Conservation (phyloP, 2,888 invertebrate species). For the Euplagia quadripunctaria region DNA sequence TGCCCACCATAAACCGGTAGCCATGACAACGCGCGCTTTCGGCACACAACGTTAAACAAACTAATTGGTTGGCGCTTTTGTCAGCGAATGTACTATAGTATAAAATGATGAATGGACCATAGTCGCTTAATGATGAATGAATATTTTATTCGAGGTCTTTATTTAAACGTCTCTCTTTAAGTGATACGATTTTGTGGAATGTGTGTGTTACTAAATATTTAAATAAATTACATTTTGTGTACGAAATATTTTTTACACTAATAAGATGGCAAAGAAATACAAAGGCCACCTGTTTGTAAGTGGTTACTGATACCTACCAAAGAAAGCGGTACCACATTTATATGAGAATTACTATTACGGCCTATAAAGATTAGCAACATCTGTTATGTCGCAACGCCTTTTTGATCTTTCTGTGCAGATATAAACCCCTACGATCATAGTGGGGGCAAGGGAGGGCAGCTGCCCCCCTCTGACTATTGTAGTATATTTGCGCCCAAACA, state of each 20-base stretch:
- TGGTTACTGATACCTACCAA: not conserved
- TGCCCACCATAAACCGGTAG: slow-evolving; percentile 67
- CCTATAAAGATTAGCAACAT: too few species aligned
- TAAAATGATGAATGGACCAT: slow-evolving; percentile 49
- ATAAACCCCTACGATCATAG: too few species aligned
- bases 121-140: slow-evolving; percentile 54
- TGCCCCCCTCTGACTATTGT: too few species aligned
- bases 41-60: slow-evolving; percentile 76
- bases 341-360: too few species aligned
- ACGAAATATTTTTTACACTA: not conserved
- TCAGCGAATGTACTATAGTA: slow-evolving; percentile 61
- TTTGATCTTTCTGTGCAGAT: too few species aligned
- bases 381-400: too few species aligned
- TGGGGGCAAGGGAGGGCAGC: too few species aligned
- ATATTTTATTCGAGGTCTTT: slow-evolving; percentile 47
- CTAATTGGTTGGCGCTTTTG: slow-evolving; percentile 76
- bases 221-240: not conserved
- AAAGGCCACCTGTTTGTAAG: not conserved
- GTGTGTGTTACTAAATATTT: not conserved
- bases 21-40: slow-evolving; percentile 67
- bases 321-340: not conserved
- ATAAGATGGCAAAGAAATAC: not conserved
- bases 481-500: too few species aligned
- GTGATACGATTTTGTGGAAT: not conserved
- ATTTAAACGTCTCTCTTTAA: slow-evolving; percentile 33